Evolutionary conservation across 2,888 invertebrate species (phyloP).

Genomic region (Drosophila testacea): DNA sequence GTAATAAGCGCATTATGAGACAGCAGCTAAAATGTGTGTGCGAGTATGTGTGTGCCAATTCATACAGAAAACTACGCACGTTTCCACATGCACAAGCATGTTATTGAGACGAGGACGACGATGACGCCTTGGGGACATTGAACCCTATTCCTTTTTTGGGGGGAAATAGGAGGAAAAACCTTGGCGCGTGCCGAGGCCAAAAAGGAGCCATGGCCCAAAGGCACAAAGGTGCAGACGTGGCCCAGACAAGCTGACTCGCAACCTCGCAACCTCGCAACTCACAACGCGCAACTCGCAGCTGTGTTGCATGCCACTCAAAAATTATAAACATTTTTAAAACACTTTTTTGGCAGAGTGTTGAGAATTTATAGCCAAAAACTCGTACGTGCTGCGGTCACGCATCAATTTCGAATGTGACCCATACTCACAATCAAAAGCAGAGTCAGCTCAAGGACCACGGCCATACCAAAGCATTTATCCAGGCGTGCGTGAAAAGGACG

Average conservation of each 20-base stretch:
- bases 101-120: slow-evolving; percentile 64
- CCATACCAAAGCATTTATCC: no score
- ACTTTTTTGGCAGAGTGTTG: slow-evolving; percentile 64
- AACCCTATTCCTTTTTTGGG: slow-evolving; percentile 50
- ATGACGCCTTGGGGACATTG: slow-evolving; percentile 73
- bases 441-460: slow-evolving; percentile 4
- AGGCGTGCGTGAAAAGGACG: slow-evolving; percentile 57
- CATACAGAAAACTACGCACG: slow-evolving; percentile 78
- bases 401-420: slow-evolving; percentile 55
- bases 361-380: slow-evolving; percentile 69
- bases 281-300: no score
- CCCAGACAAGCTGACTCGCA: slow-evolving; percentile 34
- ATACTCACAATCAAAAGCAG: not conserved
- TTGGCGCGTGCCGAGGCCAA: slow-evolving; percentile 25
- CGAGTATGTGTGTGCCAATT: slow-evolving; percentile 50
- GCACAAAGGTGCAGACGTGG: slow-evolving; percentile 77
- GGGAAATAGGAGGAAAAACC: not conserved
- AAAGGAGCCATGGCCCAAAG: slow-evolving; percentile 35
- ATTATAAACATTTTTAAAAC: slow-evolving; percentile 80
- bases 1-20: slow-evolving; percentile 79
- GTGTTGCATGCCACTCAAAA: slow-evolving; percentile 59
- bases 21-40: slow-evolving; percentile 22
- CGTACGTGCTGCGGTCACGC: slow-evolving; percentile 78
- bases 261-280: not conserved
- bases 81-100: slow-evolving; percentile 38